Base-by-base conservation (phyloP, 2,797 vertebrate genomes). In the Leontocebus nigricollis region DNA sequence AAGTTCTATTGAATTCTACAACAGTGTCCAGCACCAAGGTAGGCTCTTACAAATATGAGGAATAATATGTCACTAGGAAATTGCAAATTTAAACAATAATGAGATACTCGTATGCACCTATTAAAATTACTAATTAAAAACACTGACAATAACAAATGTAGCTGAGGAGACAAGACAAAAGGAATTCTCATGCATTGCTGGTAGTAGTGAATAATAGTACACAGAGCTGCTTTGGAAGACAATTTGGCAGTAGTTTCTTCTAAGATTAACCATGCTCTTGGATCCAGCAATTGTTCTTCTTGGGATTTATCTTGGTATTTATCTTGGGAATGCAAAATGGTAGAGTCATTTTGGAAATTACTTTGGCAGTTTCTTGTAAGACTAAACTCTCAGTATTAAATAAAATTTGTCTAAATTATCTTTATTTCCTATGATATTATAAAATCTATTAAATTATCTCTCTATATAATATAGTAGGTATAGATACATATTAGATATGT, bases 401-500 rank as follows among this genome's bases (percentile, higher is more conserved):
- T n/a, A 8, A 67, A 61, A 83, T 39, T 81, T 57, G 5, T 70
- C 4, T 94, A 6, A 55, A 89, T 14, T 88, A 8, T 22, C 52
- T 85, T 80, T 90, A 46, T 10, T 36, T n/a, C 17, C 5, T 76
- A 67, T 3, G 44, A 17, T 52, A 61, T 3, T 88, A 61, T 4
- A 73, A 5, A 72, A 82, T 33, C 14, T 90, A 72, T 80, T 92
- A 59, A 59, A 77, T 52, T 73, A 9, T 41, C 0, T 76, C 10
- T 94, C 6, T 67, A 10, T 67, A 17, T 30, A 41, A 41, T 57
- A 52, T 3, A 4, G 20, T 17, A 79, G 3, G 26, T 24, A 50
- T 48, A 15, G 48, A 80, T 75, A 14, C 36, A 17, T 33, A 46
- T n/a, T 6, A 26, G 0, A 0, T 81, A 26, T 72, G 0, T 2